Evolutionary conservation across 1,140 invertebrate genomes (phyloP), one percentile per base, ranked within the genome.

Genomic region (Vollenhovia emeryi): DNA sequence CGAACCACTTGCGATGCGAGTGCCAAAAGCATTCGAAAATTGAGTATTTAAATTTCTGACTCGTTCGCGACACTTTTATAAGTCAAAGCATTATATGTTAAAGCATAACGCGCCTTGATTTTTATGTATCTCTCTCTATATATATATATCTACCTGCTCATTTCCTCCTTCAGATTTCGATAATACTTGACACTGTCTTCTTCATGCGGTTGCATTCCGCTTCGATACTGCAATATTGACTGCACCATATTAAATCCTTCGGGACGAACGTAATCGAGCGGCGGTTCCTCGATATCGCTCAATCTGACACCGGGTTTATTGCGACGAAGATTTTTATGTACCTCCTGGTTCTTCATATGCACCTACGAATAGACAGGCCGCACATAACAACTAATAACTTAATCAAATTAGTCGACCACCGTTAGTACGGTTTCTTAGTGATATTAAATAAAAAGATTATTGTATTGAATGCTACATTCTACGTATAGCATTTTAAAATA

Each of bases 321-420:
- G 7, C 95, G 94, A 4, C 96, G 94, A 43, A 97, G 93, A 90
- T 96, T 96, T 87, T 97, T 97, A 90, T 97, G 97, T 7, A 96
- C 93, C 55, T 97, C 96, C 92, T 97, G 96, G 90, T 97, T 97
- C 76, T 95, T 95, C 93, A 96, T 95, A 85, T 97, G 96, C 33
- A 97, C 96, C 96, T 97, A 36, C 1, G 4, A 9, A 52, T 15
- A 69, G n/a, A 30, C 43, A 71, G 13, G 2, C 2, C 21, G 5
- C 6, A 80, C 30, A 36, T 30, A 36, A 21, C n/a, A n/a, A 21
- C 18, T 69, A 55, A 57, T 21, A 40, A 52, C 24, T n/a, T 71
- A 45, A 73, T 82, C 13, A 33, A 55, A 80, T 80, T 21, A 66
- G 6, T 11, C 11, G 30, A 66, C 5, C 5, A 66, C 43, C 13